A percentile compares a stretch with the other conserved stretches of the same genome.
Conservation (phyloP, 2,797 vertebrate genomes). For the Oophaga sylvatica region DNA sequence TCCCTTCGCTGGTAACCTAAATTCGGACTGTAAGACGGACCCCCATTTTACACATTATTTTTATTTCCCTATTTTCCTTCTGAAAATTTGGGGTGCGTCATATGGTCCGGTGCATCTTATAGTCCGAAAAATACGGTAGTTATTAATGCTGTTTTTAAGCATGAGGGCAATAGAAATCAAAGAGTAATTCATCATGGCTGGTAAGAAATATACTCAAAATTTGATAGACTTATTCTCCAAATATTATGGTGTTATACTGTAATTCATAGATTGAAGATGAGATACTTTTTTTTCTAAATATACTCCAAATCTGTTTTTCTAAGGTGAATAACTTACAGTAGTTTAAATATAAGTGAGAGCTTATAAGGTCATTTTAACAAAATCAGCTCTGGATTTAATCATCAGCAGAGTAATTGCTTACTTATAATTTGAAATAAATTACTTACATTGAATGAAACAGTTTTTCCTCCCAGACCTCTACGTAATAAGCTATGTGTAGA, state of each 20-base stretch:
- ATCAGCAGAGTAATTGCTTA: conserved; percentile 53
- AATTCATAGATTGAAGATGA: background rate
- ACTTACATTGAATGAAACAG: conserved; percentile 33
- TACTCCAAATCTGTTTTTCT: background rate
- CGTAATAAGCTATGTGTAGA: conserved; percentile 33
- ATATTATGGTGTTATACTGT: background rate
- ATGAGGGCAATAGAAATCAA: background rate
- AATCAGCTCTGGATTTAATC: conserved; percentile 59
- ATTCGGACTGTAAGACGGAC: too few species aligned
- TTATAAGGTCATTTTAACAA: conserved; percentile 50
- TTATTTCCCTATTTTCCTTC: too few species aligned
- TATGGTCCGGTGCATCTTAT: too few species aligned
- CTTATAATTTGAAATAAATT: conserved; percentile 40
- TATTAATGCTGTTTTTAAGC: background rate
- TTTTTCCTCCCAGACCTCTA: conserved; percentile 3
- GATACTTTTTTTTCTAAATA: background rate
- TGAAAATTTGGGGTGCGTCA: too few species aligned
- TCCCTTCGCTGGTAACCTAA: too few species aligned
- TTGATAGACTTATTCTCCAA: background rate
- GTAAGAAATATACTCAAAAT: background rate
- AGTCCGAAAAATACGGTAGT: too few species aligned
- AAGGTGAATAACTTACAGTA: conserved; percentile 7
- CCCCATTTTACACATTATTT: too few species aligned
- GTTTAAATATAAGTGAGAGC: conserved; percentile 38
- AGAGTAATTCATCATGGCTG: background rate